phyloP scores from a whole-genome alignment of 2,797 vertebrate species.

The Tapirus indicus region DNA sequence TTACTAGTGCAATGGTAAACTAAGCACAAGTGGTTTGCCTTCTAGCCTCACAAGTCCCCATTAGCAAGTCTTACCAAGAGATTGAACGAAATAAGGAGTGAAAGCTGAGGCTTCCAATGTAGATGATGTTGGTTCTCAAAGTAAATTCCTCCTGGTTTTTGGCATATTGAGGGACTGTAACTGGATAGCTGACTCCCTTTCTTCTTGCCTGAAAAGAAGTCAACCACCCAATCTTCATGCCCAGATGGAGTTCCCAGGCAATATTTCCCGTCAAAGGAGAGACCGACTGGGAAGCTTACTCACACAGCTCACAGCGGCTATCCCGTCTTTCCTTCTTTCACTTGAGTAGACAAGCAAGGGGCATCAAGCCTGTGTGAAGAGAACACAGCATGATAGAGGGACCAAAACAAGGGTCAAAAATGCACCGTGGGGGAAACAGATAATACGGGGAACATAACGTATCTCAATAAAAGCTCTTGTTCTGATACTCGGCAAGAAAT shows the following conservation, averaged over 20 bases:
- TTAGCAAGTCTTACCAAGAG: neutral
- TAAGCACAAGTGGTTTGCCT: neutral
- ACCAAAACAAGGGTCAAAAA: neutral
- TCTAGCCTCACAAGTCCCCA: neutral
- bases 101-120: neutral
- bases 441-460: neutral
- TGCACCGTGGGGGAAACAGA: neutral
- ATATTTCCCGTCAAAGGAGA: neutral
- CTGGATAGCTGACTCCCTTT: neutral
- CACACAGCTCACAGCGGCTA: neutral
- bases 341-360: neutral
- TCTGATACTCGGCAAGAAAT: neutral
- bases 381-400: neutral
- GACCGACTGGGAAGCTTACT: neutral
- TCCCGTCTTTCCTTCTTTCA: neutral
- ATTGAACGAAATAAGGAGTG: neutral
- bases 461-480: neutral
- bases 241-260: neutral
- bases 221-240: neutral
- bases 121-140: neutral
- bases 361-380: neutral
- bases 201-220: neutral
- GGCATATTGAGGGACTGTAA: neutral
- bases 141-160: neutral
- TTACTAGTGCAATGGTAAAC: neutral